Evolutionary conservation across 2,888 invertebrate species (phyloP).

Genomic region (Aphodius granarius): DNA sequence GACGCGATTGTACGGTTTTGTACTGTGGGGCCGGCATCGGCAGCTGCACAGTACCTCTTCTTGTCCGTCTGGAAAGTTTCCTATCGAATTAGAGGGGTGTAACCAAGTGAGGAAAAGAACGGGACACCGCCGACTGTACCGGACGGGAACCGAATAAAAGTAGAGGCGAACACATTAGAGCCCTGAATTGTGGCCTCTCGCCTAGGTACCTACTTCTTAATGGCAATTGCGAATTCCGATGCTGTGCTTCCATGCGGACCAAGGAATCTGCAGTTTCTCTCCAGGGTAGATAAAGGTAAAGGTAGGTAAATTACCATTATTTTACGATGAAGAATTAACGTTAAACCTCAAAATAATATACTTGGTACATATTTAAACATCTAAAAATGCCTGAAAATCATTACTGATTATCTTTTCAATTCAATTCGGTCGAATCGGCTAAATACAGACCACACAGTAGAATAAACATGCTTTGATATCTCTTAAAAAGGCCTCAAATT

Average conservation of each 20-base stretch:
- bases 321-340: no score
- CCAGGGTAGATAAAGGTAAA: background rate
- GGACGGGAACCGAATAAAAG: background rate
- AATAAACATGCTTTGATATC: no score
- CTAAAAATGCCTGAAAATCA: no score
- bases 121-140: conserved; percentile 5
- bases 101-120: conserved; percentile 25
- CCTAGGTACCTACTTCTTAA: background rate
- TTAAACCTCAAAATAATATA: background rate
- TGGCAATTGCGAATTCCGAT: background rate
- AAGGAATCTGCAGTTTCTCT: background rate
- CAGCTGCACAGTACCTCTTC: conserved; percentile 10
- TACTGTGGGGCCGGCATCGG: conserved; percentile 1
- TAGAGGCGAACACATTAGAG: conserved; percentile 3
- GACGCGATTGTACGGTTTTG: conserved; percentile 1
- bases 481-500: no score
- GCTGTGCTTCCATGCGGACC: background rate
- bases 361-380: no score
- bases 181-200: background rate
- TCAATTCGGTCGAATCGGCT: no score
- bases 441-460: no score
- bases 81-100: conserved; percentile 26
- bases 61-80: conserved; percentile 15
- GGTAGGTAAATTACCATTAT: no score
- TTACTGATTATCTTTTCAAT: no score